phyloP scores from a whole-genome alignment of 1,140 invertebrate genomes.

The Caerostris darwini region DNA sequence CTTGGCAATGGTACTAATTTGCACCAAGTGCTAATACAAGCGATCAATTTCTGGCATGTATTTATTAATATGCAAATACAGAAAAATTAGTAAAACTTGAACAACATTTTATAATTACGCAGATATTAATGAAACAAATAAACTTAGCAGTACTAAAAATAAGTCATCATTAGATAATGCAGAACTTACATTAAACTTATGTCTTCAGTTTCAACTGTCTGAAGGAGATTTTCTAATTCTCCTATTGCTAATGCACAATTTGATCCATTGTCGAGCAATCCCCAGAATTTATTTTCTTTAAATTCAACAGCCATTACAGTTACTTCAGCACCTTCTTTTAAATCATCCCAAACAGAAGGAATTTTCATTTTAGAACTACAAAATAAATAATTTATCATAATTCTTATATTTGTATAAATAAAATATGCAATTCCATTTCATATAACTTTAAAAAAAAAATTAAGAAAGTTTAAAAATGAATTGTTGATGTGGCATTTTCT shows the following conservation, averaged over 20 bases:
- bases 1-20: no score
- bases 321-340: conserved; percentile 1
- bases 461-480: no score
- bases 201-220: neutral
- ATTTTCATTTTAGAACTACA: neutral
- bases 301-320: conserved; percentile 1
- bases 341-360: conserved; percentile 8
- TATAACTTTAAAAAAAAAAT: neutral
- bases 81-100: no score
- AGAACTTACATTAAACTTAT: conserved; percentile 18
- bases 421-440: neutral
- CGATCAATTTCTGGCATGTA: no score
- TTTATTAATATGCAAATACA: no score
- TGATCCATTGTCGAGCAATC: conserved; percentile 33
- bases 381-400: neutral
- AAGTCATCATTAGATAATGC: neutral
- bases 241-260: neutral
- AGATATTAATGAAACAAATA: no score
- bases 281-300: conserved; percentile 31
- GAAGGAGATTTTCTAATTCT: neutral
- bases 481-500: neutral
- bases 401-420: neutral
- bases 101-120: no score
- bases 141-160: no score
- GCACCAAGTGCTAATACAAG: no score